Evolutionary conservation across 2,113 vertebrate species (phyloP).

Genomic region (Ciconia stormi): DNA sequence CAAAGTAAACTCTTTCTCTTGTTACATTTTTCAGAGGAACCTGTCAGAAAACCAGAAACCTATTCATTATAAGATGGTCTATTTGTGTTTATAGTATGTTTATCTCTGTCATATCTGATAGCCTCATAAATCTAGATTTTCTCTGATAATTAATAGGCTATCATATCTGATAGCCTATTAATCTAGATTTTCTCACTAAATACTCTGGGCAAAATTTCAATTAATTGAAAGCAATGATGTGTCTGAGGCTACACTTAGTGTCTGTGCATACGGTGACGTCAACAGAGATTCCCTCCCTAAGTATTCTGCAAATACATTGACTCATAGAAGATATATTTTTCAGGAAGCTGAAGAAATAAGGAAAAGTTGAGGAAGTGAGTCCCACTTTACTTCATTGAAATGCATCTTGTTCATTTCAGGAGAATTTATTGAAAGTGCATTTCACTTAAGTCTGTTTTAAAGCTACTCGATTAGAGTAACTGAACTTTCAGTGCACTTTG

Average conservation of each 20-base stretch:
- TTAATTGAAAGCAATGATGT: neutral
- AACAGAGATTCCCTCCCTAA: neutral
- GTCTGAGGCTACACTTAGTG: neutral
- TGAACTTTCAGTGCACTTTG: rapidly evolving
- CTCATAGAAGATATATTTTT: neutral
- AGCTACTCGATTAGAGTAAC: neutral
- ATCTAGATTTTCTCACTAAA: neutral
- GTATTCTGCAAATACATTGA: neutral
- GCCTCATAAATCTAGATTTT: neutral
- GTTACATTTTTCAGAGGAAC: neutral
- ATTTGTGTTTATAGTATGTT: neutral
- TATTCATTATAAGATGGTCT: neutral
- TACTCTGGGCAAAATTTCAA: neutral
- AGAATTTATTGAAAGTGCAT: neutral
- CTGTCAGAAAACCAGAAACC: neutral
- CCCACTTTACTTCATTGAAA: neutral
- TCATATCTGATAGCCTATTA: neutral
- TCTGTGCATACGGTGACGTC: neutral
- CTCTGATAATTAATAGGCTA: neutral
- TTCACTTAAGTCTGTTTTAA: neutral
- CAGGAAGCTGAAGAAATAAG: neutral
- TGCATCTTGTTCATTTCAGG: neutral
- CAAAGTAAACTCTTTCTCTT: neutral
- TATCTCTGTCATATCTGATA: neutral
- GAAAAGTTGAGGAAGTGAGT: neutral